These are phyloP conservation scores for Centropyge bicolor DNA, from an alignment of 2,797 vertebrate genomes.

Conservation along the genomic window DNA sequence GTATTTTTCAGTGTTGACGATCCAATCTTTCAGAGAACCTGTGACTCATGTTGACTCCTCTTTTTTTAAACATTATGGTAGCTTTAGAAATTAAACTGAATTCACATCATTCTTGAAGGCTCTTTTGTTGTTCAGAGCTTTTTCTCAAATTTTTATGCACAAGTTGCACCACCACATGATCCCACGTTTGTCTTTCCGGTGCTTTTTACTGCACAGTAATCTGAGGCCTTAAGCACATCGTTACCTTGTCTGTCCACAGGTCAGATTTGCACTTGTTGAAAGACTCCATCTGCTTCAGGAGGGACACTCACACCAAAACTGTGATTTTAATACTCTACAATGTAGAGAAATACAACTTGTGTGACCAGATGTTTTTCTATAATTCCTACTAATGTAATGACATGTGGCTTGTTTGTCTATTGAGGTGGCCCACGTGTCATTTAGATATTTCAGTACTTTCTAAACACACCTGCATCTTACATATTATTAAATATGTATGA, in stretches of 20 bases:
- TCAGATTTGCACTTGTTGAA: constrained; percentile 28
- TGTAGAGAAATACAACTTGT: constrained; percentile 15
- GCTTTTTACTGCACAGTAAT: not conserved
- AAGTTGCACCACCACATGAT: not conserved
- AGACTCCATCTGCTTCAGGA: not conserved
- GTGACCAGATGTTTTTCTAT: not conserved
- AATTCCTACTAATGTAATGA: not conserved
- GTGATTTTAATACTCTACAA: not conserved
- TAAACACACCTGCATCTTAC: not conserved
- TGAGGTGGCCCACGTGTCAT: not conserved
- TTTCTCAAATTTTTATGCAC: not conserved
- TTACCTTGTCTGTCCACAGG: not conserved
- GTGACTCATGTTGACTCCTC: not conserved
- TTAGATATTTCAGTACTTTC: constrained; percentile 31
- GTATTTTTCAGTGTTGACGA: constrained; percentile 16
- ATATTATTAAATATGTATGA: constrained; percentile 48
- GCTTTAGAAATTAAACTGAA: constrained; percentile 9
- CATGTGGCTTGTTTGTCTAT: not conserved
- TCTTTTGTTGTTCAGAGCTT: not conserved
- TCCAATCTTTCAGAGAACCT: not conserved
- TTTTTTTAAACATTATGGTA: not conserved
- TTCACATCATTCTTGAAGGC: not conserved
- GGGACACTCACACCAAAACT: not conserved
- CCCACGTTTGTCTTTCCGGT: not conserved
- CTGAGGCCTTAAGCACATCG: constrained; percentile 43